phyloP scores from a whole-genome alignment of 2,888 invertebrate species.

The Stenodera caucasica region DNA sequence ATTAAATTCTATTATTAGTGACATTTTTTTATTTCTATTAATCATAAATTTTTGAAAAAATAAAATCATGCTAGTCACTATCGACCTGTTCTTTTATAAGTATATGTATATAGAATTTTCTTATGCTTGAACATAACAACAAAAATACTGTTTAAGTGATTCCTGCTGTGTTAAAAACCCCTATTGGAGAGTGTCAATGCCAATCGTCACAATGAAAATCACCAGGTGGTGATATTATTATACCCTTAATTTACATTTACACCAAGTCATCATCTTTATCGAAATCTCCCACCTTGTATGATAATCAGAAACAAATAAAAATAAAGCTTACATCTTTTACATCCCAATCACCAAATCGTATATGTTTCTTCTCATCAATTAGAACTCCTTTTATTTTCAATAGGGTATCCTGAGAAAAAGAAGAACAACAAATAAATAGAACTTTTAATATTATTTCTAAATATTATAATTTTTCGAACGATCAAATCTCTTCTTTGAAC shows the following conservation, averaged over 20 bases:
- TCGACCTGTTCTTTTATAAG: too few species aligned
- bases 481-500: conserved; percentile 15
- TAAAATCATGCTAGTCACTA: conserved; percentile 38
- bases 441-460: too few species aligned
- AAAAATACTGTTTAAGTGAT: conserved; percentile 34
- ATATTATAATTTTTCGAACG: too few species aligned
- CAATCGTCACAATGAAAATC: conserved; percentile 43
- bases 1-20: background rate
- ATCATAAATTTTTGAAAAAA: too few species aligned
- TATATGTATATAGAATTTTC: too few species aligned
- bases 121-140: too few species aligned
- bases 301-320: background rate
- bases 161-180: conserved; percentile 35
- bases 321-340: conserved; percentile 77
- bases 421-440: too few species aligned
- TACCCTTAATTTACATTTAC: conserved; percentile 26
- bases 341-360: conserved; percentile 93
- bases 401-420: conserved; percentile 86
- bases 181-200: conserved; percentile 41
- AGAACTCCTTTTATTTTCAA: conserved; percentile 81
- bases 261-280: conserved; percentile 20
- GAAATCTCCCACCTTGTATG: background rate
- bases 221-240: conserved; percentile 46
- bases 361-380: conserved; percentile 87
- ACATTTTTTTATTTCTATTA: background rate